These are phyloP conservation scores for Bujurquina vittata DNA, from an alignment of 2,113 vertebrate genomes.

Conservation along the genomic window DNA sequence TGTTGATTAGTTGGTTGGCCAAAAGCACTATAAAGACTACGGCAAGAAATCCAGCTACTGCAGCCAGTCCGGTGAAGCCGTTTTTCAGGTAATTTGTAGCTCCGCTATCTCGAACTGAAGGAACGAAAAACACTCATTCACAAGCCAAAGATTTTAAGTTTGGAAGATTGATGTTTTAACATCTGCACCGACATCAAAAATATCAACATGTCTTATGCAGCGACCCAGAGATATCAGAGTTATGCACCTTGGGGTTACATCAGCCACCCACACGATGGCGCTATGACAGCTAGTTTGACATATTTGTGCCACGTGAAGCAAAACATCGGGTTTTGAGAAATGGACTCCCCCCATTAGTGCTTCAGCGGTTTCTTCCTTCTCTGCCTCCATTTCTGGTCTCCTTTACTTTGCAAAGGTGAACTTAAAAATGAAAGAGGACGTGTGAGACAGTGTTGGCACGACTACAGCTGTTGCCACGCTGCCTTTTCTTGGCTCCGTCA, in stretches of 20 bases:
- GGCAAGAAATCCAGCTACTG: constrained; percentile 67
- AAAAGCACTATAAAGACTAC: constrained; percentile 36
- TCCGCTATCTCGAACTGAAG: background rate
- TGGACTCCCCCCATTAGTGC: rapidly evolving
- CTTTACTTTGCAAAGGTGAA: background rate
- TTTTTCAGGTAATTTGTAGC: background rate
- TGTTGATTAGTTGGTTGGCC: constrained; percentile 1
- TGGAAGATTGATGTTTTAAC: background rate
- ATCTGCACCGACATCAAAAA: background rate
- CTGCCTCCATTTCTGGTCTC: background rate
- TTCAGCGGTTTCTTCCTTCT: background rate
- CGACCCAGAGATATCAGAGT: too few species aligned
- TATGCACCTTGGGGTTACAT: background rate
- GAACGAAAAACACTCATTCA: background rate
- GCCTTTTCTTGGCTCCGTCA: background rate
- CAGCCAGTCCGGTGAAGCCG: constrained; percentile 55
- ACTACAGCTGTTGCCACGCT: background rate
- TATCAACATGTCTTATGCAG: background rate
- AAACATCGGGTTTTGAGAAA: background rate
- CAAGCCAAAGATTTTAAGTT: rapidly evolving
- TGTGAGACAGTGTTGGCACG: background rate
- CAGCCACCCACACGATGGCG: constrained; percentile 9
- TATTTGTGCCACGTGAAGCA: too few species aligned
- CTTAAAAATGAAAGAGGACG: background rate
- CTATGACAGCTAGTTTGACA: background rate